Base-by-base conservation (phyloP, 2,113 vertebrate species). In the Cynocephalus volans region DNA sequence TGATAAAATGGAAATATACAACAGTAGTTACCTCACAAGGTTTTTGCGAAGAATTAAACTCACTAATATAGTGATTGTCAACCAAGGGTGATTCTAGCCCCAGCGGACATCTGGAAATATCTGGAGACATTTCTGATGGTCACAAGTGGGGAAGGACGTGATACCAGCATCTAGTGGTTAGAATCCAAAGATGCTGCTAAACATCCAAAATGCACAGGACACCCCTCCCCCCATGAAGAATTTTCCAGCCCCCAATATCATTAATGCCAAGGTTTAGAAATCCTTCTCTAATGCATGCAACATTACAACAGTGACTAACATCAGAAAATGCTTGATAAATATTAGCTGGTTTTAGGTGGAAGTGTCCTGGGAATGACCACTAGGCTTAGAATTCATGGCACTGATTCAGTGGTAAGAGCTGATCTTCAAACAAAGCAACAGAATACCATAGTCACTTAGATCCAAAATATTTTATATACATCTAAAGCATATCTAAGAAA, bases 11-110 rank as follows among this genome's bases (percentile, higher is more conserved):
- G 45, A 45, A 90, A 60, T 64, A 70, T 41, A 67, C 26, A 65
- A 60, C 5, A 33, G 52, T 28, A 69, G 36, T 33, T 73, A 64
- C n/a, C 12, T 41, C 52, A 31, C 69, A 86, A 52, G 6, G 4
- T 19, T 93, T 84, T 45, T 64, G 26, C 54, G 54, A 85, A 75
- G 64, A 58, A 92, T 54, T 86, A 92, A 96, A 77, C 64, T 52
- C 11, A 33, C 12, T 8, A 88, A 76, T 60, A 33, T 1, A 67
- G 31, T 36, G n/a, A 60, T 3, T 62, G 19, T 92, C 48, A 86
- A 14, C 26, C 8, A 60, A 18, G 24, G 3, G 31, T 67, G 33
- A 94, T 45, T 67, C 18, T 21, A 72, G 11, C 18, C 5, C 3
- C 36, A 73, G 23, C 9, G 14, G 10, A 64, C n/a, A 77, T 67